Base-by-base conservation (phyloP, 1,140 invertebrate species). In the Oryzaephilus surinamensis region DNA sequence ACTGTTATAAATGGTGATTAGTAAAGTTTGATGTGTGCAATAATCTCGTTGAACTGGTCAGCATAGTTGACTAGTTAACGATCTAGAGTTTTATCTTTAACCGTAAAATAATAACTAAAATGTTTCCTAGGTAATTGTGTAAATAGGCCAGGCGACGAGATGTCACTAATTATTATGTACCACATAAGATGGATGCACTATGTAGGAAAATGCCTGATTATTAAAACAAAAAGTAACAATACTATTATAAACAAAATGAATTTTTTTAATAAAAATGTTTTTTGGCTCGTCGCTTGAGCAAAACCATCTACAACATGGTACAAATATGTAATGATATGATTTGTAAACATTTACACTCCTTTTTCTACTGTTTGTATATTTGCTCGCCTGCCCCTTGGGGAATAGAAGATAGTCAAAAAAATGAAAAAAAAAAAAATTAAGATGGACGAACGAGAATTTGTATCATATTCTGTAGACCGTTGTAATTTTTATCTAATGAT, bases 291-390 rank as follows among this genome's bases (percentile, higher is more conserved):
- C n/a, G n/a, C n/a, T n/a, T n/a, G n/a, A n/a, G n/a, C n/a, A n/a
- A n/a, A 60, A 60, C 55, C 55, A 58, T 60, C 56, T 58, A 52
- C 46, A 51, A 59, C 48, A 59, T 60, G 60, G 58, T 62, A 62
- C 60, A 60, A 62, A 60, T 57, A 59, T 52, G 51, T 59, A 58
- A 51, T 55, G 55, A 57, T 58, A 61, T 60, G 58, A 56, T 60
- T 60, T 59, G 54, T 62, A 62, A 58, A 56, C 49, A 54, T 59
- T 57, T 58, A 58, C 57, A 62, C 58, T 60, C 56, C 55, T 59
- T 62, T 61, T 62, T 62, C 58, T 62, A 62, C 57, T 57, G 50
- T 59, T 58, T 60, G 54, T 61, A 59, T 57, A 58, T 58, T 62
- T 52, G 47, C 49, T 55, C 51, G 44, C 43, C 44, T 42, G 41